Evolutionary conservation across 1,140 invertebrate species (phyloP).

Genomic region (Teleopsis dalmanni): DNA sequence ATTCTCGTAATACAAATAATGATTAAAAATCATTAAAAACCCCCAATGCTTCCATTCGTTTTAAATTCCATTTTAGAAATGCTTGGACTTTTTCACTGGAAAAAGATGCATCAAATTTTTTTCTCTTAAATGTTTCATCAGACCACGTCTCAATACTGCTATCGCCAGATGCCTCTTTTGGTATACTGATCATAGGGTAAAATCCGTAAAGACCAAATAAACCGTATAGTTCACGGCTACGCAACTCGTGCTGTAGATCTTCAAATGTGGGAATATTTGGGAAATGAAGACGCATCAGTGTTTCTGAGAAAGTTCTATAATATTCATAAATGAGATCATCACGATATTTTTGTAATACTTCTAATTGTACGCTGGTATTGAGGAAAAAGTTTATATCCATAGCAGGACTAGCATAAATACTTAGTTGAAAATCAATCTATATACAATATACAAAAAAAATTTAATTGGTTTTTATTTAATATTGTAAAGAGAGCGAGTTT

Average conservation of each 20-base stretch:
- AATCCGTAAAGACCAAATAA: slow-evolving; percentile 30
- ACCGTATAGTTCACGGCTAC: slow-evolving; percentile 34
- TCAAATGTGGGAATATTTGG: slow-evolving; percentile 42
- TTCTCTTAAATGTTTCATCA: slow-evolving; percentile 21
- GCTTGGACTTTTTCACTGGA: slow-evolving; percentile 22
- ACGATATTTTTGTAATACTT: slow-evolving; percentile 29
- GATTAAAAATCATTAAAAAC: slow-evolving; percentile 30
- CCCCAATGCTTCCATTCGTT: slow-evolving; percentile 27
- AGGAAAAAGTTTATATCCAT: slow-evolving; percentile 39
- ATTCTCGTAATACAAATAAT: too few relatives aligned
- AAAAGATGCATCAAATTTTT: slow-evolving; percentile 27
- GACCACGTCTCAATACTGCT: slow-evolving; percentile 31
- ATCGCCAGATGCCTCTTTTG: slow-evolving; percentile 26
- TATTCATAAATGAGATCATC: slow-evolving; percentile 40
- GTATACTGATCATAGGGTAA: slow-evolving; percentile 31
- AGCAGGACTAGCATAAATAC: slow-evolving; percentile 33
- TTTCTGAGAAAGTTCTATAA: slow-evolving; percentile 24
- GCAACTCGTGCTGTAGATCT: slow-evolving; percentile 33
- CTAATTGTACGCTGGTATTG: slow-evolving; percentile 30
- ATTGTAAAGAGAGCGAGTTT: neutral
- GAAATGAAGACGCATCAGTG: slow-evolving; percentile 41
- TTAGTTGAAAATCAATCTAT: slow-evolving; percentile 33
- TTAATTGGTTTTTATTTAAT: too few relatives aligned
- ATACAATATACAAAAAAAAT: neutral
- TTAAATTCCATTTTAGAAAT: slow-evolving; percentile 25